Conservation (phyloP, 2,797 vertebrate species). For the Lepilemur ruficaudatus region DNA sequence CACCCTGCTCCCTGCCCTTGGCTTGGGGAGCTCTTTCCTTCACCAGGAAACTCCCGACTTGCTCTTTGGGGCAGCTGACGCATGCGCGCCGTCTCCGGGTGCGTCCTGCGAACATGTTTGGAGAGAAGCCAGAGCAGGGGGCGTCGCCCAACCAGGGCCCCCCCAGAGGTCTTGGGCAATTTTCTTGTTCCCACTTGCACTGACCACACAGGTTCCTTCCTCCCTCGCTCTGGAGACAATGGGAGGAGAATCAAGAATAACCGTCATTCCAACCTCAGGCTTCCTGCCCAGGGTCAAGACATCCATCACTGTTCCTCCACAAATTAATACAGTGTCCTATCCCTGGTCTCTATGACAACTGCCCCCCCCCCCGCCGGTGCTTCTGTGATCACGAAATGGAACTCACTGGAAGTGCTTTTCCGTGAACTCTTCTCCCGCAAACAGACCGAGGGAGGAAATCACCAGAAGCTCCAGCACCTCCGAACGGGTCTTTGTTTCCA, state of each 20-base stretch:
- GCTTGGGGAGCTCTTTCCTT: neutral
- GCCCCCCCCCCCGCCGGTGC: neutral
- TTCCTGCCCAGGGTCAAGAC: neutral
- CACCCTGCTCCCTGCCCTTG: neutral
- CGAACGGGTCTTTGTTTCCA: neutral
- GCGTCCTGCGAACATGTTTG: fast-evolving
- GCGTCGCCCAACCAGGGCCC: fast-evolving
- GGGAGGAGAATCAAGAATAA: neutral
- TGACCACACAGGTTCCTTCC: neutral
- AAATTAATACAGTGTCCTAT: neutral
- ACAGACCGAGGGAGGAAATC: neutral
- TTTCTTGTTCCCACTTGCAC: fast-evolving
- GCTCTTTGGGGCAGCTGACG: neutral
- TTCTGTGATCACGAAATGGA: neutral
- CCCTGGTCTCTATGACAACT: constrained; percentile 58
- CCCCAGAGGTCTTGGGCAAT: neutral
- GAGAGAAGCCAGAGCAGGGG: neutral
- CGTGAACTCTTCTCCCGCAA: neutral
- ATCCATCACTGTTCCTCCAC: neutral
- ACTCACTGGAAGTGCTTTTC: neutral
- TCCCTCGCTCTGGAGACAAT: fast-evolving
- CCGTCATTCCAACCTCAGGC: neutral
- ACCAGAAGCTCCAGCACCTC: neutral
- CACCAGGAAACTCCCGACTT: neutral
- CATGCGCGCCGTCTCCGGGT: fast-evolving